A percentile compares a stretch with the other conserved stretches of the same genome.
Evolutionary conservation across 1,140 invertebrate species (phyloP).

Genomic region (Panulirus ornatus): DNA sequence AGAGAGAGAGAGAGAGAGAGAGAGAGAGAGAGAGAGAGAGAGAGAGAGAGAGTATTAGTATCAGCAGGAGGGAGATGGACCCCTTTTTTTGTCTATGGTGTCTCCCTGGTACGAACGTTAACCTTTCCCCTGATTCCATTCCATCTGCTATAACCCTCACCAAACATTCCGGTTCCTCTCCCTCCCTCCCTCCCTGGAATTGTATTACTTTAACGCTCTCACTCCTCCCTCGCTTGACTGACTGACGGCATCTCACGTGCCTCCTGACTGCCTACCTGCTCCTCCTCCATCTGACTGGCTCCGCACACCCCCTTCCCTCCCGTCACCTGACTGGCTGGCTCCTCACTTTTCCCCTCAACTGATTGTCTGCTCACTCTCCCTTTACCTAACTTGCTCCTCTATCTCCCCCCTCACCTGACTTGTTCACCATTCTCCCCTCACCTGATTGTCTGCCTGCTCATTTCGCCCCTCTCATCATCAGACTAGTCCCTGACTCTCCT

Average conservation of each 20-base stretch:
- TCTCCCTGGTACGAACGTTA: background rate
- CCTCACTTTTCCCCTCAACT: background rate
- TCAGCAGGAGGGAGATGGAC: background rate
- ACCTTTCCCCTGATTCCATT: background rate
- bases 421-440: background rate
- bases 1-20: conserved; percentile 29
- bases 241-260: background rate
- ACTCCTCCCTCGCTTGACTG: background rate
- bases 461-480: no score
- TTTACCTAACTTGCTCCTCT: no score
- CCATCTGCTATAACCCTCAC: background rate
- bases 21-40: background rate
- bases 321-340: background rate
- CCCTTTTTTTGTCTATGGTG: background rate
- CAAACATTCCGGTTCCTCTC: background rate
- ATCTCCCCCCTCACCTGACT: background rate
- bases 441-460: background rate
- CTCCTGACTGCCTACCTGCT: background rate
- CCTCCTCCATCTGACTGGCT: no score
- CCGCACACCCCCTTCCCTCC: background rate
- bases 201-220: background rate
- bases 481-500: no score
- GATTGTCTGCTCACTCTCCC: background rate
- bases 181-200: conserved; percentile 6
- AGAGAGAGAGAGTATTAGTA: background rate